Base-by-base conservation (phyloP, 2,888 invertebrate genomes). In the Pseudococcus viburni region DNA sequence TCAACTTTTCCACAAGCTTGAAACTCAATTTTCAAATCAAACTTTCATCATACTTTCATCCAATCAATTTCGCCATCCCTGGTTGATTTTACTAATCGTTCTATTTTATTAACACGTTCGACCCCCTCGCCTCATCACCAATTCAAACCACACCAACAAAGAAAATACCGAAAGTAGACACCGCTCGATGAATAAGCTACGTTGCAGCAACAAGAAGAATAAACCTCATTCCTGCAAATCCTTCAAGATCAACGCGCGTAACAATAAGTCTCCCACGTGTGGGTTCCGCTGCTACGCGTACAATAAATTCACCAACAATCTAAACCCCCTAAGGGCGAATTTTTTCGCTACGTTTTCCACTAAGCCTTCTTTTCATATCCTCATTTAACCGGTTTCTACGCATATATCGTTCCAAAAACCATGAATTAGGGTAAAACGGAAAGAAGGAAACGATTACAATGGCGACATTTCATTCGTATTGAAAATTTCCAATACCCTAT, bases 351-450 rank as follows among this genome's bases (percentile, higher is more conserved):
- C 22, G 42, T 73, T 64, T 86, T 77, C 77, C 77, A 86, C 42
- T 48, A 87, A 87, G 77, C 86, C 73, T 87, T 87, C 77, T 77
- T 87, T 77, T 87, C 86, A 87, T 77, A 86, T 77, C 51, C 86
- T 87, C 77, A 87, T 87, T 87, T 87, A 87, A 87, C 86, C 86
- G 86, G 86, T 87, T 87, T 87, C 48, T 12, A 68, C 64, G 73
- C 22, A 64, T 64, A 64, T 22, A 22, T n/a, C n/a, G 64, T 22
- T n/a, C 73, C 73, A 73, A 88, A 73, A 88, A 39, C 83, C 77
- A 88, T 88, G 83, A 88, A 88, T 88, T 83, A 84, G 84, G 84
- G 84, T 88, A 84, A 83, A 88, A 88, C 84, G 88, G 88, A 88
- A 83, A 77, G 73, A 88, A 51, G 88, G 88, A 88, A 68, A 73